These are phyloP conservation scores for Trissoscelio sp. DNA, from an alignment of 2,888 invertebrate genomes.

Conservation along the genomic window DNA sequence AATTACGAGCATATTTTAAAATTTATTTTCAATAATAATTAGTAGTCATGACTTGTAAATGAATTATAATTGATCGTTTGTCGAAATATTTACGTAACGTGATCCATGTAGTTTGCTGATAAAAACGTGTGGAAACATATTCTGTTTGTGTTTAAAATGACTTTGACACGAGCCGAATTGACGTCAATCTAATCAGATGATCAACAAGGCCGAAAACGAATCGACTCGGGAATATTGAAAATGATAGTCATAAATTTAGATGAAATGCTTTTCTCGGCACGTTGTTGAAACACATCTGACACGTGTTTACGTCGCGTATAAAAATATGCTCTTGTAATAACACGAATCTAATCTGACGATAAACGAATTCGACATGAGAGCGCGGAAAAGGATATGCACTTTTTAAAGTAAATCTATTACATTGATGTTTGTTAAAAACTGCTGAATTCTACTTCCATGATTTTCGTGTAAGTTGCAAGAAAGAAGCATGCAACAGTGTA, in stretches of 20 bases:
- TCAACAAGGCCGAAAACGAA: constrained; percentile 26
- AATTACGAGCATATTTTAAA: too few species aligned
- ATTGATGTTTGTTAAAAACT: constrained; percentile 18
- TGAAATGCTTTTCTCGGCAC: constrained; percentile 46
- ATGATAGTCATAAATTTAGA: constrained; percentile 56
- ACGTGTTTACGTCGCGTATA: constrained; percentile 45
- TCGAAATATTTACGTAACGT: too few species aligned
- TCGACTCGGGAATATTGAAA: constrained; percentile 30
- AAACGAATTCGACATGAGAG: constrained; percentile 38
- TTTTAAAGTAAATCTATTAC: constrained; percentile 45
- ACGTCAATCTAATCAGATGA: constrained; percentile 34
- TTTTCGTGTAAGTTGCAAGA: background rate
- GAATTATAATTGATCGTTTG: too few species aligned
- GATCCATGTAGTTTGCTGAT: too few species aligned
- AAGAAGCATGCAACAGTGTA: background rate
- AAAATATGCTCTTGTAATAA: constrained; percentile 54
- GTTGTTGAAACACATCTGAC: constrained; percentile 53
- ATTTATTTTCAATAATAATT: too few species aligned
- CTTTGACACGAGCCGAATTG: constrained; percentile 12
- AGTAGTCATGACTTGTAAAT: too few species aligned
- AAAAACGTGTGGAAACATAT: too few species aligned
- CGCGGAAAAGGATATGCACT: constrained; percentile 39
- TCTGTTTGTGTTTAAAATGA: constrained; percentile 6
- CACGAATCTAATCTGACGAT: constrained; percentile 45
- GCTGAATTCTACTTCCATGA: background rate